Percentiles rank a stretch among this genome's conserved stretches.
These are phyloP conservation scores for Malacosoma neustria DNA, from an alignment of 2,888 invertebrate genomes.

Conservation along the genomic window DNA sequence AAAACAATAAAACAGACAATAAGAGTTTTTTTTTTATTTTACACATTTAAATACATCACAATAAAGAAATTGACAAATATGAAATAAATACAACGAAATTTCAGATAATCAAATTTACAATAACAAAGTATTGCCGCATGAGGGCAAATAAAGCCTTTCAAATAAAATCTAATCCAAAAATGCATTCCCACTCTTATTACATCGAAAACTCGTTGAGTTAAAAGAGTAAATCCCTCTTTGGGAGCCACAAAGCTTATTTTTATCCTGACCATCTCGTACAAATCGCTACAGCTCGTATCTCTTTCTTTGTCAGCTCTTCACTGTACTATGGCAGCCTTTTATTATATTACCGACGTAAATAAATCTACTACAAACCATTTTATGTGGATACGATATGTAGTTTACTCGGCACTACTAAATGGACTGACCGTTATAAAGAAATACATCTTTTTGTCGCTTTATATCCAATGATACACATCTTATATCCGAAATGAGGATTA, in stretches of 20 bases:
- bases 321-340: slow-evolving; percentile 30
- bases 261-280: slow-evolving; percentile 43
- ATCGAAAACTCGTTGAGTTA: slow-evolving; percentile 26
- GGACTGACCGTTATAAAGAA: not conserved
- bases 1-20: too few species aligned
- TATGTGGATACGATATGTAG: not conserved
- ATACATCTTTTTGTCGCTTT: not conserved
- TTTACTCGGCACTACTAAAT: slow-evolving; percentile 3
- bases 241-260: slow-evolving; percentile 39
- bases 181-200: slow-evolving; percentile 17
- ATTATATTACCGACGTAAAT: slow-evolving; percentile 23
- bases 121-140: too few species aligned
- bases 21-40: slow-evolving; percentile 2
- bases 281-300: slow-evolving; percentile 39
- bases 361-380: not conserved
- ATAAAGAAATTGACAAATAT: too few species aligned
- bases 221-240: slow-evolving; percentile 37
- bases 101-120: too few species aligned
- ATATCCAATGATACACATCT: too few species aligned
- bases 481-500: too few species aligned
- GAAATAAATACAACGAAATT: too few species aligned
- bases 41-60: too few species aligned
- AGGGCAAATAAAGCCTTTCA: not conserved
- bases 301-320: slow-evolving; percentile 50
- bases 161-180: not conserved